Percentiles rank a stretch among this genome's conserved stretches.
Evolutionary conservation across 2,888 invertebrate species (phyloP).

Genomic region (Sesia apiformis): DNA sequence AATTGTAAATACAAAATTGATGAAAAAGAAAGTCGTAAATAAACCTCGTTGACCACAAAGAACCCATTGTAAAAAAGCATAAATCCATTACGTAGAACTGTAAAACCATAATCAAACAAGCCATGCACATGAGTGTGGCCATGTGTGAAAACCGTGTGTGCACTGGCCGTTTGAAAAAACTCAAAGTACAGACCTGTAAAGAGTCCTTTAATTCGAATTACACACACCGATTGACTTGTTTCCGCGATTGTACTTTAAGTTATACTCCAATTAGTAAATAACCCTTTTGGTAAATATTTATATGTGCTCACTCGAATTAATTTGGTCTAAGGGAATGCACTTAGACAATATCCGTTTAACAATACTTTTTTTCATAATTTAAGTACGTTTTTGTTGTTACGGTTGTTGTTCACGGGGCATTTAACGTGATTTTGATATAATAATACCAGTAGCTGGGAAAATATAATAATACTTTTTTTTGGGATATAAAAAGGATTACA

Average conservation of each 20-base stretch:
- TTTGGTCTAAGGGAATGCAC: slow-evolving; percentile 41
- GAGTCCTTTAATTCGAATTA: slow-evolving; percentile 66
- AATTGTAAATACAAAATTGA: no score
- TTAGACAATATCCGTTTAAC: slow-evolving; percentile 46
- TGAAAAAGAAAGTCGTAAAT: not conserved
- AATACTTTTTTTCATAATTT: slow-evolving; percentile 38
- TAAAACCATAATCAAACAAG: not conserved
- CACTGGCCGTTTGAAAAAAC: slow-evolving; percentile 47
- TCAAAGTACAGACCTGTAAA: slow-evolving; percentile 52
- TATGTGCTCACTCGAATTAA: slow-evolving; percentile 42
- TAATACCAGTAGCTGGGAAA: slow-evolving; percentile 13
- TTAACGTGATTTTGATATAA: slow-evolving; percentile 18
- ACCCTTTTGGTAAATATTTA: slow-evolving; percentile 48
- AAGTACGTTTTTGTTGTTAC: slow-evolving; percentile 1
- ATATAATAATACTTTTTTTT: slow-evolving; percentile 6
- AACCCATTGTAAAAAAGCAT: slow-evolving; percentile 1
- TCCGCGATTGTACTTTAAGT: slow-evolving; percentile 46
- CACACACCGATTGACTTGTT: slow-evolving; percentile 62
- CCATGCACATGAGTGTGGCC: slow-evolving; percentile 30
- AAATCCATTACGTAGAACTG: not conserved
- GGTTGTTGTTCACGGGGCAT: slow-evolving; percentile 28
- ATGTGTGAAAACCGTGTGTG: slow-evolving; percentile 57
- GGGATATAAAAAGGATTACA: not conserved
- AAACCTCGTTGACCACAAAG: slow-evolving; percentile 1
- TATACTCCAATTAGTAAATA: slow-evolving; percentile 62